Conservation (phyloP, 2,113 vertebrate species). For the Erinaceus europaeus region DNA sequence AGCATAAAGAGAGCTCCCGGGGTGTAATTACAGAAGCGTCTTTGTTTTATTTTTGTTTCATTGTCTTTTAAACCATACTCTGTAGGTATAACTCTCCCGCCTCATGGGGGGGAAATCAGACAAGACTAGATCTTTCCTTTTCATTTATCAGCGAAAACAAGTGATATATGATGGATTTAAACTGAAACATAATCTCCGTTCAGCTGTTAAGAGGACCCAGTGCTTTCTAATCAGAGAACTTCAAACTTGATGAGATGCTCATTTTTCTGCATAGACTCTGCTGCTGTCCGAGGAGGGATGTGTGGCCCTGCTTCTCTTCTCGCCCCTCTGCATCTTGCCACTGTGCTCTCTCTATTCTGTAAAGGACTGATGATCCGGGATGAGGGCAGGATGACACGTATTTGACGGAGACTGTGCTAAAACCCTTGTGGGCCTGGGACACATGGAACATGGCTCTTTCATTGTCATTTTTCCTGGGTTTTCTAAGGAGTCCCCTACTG, state of each 20-base stretch:
- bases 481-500: not conserved
- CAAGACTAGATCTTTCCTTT: not conserved
- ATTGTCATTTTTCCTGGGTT: not conserved
- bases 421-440: not conserved
- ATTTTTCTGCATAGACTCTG: not conserved
- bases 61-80: not conserved
- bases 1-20: not conserved
- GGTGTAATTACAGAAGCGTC: not conserved
- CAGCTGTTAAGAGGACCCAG: not conserved
- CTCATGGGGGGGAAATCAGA: not conserved
- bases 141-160: not conserved
- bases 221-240: not conserved
- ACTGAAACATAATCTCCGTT: not conserved
- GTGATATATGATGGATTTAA: not conserved
- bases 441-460: not conserved
- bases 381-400: not conserved
- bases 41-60: not conserved
- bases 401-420: not conserved
- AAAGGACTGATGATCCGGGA: not conserved
- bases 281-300: not conserved
- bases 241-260: not conserved
- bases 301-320: not conserved
- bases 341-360: not conserved
- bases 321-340: not conserved
- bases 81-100: not conserved